A percentile compares a stretch with the other conserved stretches of the same genome.
These are phyloP conservation scores for Hydropotes inermis DNA, from an alignment of 2,113 vertebrate species.

Conservation along the genomic window DNA sequence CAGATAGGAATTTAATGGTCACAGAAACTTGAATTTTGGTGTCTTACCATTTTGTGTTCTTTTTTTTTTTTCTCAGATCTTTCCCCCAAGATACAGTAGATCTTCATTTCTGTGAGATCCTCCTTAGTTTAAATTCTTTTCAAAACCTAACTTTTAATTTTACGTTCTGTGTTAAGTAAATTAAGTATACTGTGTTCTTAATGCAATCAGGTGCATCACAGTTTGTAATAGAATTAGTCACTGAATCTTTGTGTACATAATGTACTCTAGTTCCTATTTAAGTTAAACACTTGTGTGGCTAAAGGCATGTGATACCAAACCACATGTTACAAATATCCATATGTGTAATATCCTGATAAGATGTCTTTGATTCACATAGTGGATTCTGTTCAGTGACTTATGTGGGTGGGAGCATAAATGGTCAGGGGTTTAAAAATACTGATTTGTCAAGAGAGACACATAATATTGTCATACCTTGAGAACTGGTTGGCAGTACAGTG, in stretches of 20 bases:
- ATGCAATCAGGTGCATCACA: background rate
- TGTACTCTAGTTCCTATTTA: background rate
- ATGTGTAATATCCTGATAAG: background rate
- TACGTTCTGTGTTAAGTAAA: background rate
- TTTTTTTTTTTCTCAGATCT: background rate
- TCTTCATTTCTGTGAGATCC: background rate
- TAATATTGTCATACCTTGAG: background rate
- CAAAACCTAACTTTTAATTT: background rate
- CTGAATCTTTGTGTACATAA: background rate
- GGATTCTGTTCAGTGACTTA: background rate
- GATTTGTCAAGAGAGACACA: background rate
- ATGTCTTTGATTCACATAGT: background rate
- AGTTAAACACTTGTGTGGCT: background rate
- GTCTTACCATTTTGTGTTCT: background rate
- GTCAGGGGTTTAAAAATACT: background rate
- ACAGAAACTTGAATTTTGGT: background rate
- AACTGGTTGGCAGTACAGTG: background rate
- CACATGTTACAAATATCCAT: background rate
- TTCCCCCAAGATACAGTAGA: background rate
- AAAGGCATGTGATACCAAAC: background rate
- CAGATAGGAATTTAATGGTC: background rate
- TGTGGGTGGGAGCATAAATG: background rate
- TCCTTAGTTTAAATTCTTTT: background rate
- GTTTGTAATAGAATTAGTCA: background rate
- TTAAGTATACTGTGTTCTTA: background rate